A percentile compares a stretch with the other conserved stretches of the same genome.
These are phyloP conservation scores for Ptychodera flava DNA, from an alignment of 35 echinoderm and acorn worm genomes.

Conservation along the genomic window DNA sequence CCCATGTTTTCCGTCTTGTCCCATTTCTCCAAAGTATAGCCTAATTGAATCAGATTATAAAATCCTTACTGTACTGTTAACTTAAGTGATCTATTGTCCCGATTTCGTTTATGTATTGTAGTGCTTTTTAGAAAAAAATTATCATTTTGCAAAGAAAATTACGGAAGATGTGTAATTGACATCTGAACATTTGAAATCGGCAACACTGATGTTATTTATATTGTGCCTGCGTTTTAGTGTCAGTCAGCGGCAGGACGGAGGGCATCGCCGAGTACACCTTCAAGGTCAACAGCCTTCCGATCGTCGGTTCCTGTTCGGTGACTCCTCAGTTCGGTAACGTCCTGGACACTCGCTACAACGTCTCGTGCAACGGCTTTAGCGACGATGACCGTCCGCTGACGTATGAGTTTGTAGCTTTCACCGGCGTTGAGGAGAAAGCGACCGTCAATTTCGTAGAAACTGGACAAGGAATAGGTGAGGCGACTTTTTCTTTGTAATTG, in stretches of 20 bases:
- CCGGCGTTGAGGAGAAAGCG: conserved; percentile 8
- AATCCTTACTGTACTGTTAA: not conserved
- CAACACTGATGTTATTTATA: not conserved
- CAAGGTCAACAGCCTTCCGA: conserved; percentile 47
- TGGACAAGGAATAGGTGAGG: not conserved
- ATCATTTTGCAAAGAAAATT: not conserved
- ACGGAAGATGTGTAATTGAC: not conserved
- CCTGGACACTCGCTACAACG: conserved; percentile 52
- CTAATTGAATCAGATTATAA: too few relatives aligned
- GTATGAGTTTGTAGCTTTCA: conserved; percentile 37
- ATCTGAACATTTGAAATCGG: not conserved
- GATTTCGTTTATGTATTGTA: not conserved
- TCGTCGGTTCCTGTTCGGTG: conserved; percentile 47
- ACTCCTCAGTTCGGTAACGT: conserved; percentile 53
- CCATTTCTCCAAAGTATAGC: too few relatives aligned
- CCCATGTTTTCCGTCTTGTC: too few relatives aligned
- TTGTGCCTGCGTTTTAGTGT: not conserved
- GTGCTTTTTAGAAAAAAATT: not conserved
- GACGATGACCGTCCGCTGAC: conserved; percentile 62
- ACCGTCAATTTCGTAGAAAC: conserved; percentile 15
- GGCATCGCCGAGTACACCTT: conserved; percentile 67
- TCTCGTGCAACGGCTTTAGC: conserved; percentile 50
- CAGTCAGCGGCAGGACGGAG: not conserved
- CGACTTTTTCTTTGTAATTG: not conserved
- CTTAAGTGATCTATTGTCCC: not conserved